Base-by-base conservation (phyloP, 2,113 vertebrate genomes). In the Dipodomys stephensi region DNA sequence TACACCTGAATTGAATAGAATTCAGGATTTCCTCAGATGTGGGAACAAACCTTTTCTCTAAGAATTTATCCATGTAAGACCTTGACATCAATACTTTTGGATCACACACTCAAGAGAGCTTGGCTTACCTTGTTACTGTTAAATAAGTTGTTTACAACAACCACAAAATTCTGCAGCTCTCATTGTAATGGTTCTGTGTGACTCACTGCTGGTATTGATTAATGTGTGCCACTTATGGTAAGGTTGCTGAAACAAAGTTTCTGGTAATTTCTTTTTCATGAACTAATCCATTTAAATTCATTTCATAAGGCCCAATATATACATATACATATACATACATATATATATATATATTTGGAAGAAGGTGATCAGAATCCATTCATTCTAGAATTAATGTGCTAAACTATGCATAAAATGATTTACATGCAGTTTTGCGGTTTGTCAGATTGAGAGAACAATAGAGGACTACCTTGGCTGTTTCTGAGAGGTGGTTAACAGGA, bases 1-100 rank as follows among this genome's bases (percentile, higher is more conserved):
- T 89, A 79, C 30, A 60, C 27, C 20, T 23, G 22, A 90, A 35
- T 78, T n/a, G 73, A 96, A 95, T 84, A 20, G 83, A 94, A 4
- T 22, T 35, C 27, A 49, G 2, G 4, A 79, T 64, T 62, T 92
- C 28, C 23, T 93, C 69, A 39, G 27, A 76, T 35, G 18, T 62
- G 16, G 18, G 3, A 74, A 25, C 44, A 87, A 67, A 28, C 8
- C 88, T 93, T 73, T 44, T 87, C 78, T 77, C 76, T 16, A 35
- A 85, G 0, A 12, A 65, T 15, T 85, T 46, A 71, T 25, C 60
- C 11, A 76, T 90, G 18, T 60, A 28, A 6, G 86, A 87, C 73
- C 19, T 68, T 77, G 83, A 91, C 1, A 72, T 73, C 9, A 32
- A 10, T 62, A 25, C 12, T 87, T 87, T 89, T 65, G 39, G n/a